Evolutionary conservation across 2,888 invertebrate genomes (phyloP), one percentile per base, ranked within the genome.

Genomic region (Ennomos fuscantarius): DNA sequence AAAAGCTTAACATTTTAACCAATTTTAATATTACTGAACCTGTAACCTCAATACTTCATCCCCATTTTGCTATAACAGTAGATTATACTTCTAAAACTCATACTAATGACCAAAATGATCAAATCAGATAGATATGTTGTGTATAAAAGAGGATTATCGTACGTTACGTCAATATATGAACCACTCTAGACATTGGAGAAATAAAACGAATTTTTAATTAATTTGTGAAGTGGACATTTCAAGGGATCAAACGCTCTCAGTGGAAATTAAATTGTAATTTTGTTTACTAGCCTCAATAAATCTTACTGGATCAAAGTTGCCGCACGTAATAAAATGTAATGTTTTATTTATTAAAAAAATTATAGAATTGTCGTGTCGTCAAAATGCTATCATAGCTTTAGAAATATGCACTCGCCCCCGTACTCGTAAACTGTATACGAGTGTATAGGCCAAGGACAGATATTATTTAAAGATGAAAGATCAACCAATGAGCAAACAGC

Each of bases 351-450:
- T 55, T 59, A 54, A 57, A 64, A 48, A 66, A 65, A 65, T 75
- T 73, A 69, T 70, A 72, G 65, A 72, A 68, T 66, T 64, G 13
- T 64, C 39, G 39, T 69, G 70, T 73, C 69, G 59, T 70, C 63
- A 65, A 69, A 73, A 70, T 62, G 62, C 55, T 74, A 69, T 73
- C 60, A 62, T 65, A 61, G 64, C 70, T 60, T 67, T 60, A 49
- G 68, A 65, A 74, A 72, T 69, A 71, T 73, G 76, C 68, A 71
- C 65, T 58, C 73, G 68, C 70, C 70, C 68, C 73, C 69, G 62
- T 66, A 60, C 60, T 77, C 71, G 70, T 73, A 72, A 72, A 73
- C 62, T 59, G 32, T 43, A n/a, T n/a, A 47, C 9, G 33, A 48
- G 32, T 70, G 70, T 72, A 69, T 62, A 65, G 60, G 69, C 66